Percentiles rank a stretch among this genome's conserved stretches.
Conservation (phyloP, 2,797 vertebrate species). For the Mallotus villosus region DNA sequence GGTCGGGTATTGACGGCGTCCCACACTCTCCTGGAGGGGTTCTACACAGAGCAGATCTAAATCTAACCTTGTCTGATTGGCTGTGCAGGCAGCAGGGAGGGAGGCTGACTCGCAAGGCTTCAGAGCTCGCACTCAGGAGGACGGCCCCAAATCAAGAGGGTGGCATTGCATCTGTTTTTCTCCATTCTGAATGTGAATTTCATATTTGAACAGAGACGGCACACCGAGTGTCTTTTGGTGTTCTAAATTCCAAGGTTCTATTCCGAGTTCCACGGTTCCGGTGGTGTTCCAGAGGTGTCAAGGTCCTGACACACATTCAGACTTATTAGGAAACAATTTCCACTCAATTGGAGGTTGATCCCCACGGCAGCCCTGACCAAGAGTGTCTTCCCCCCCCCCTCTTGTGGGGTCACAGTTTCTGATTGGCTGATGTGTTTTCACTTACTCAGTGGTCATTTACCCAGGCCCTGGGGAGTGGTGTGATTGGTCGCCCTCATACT, state of each 20-base stretch:
- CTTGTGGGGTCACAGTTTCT: not conserved
- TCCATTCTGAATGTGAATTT: no score
- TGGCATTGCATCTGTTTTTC: slow-evolving; percentile 24
- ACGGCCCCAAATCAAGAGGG: slow-evolving; percentile 40
- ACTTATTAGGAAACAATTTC: slow-evolving; percentile 21
- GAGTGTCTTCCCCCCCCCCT: not conserved
- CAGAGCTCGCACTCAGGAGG: slow-evolving; percentile 45
- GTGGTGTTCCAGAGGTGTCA: slow-evolving; percentile 3
- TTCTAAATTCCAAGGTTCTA: slow-evolving; percentile 30
- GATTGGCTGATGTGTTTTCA: slow-evolving; percentile 9
- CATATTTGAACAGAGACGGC: slow-evolving; percentile 46
- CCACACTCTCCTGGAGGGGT: slow-evolving; percentile 36
- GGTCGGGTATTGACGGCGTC: slow-evolving; percentile 28
- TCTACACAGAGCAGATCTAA: slow-evolving; percentile 39
- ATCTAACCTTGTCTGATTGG: slow-evolving; percentile 39
- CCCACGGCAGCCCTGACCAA: not conserved
- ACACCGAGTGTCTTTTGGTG: slow-evolving; percentile 36
- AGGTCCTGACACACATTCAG: slow-evolving; percentile 20
- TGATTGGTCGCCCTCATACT: not conserved
- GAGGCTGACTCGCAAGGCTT: slow-evolving; percentile 40
- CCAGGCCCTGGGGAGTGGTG: not conserved
- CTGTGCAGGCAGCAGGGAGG: slow-evolving; percentile 48
- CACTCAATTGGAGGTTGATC: slow-evolving; percentile 16
- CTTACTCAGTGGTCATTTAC: slow-evolving; percentile 21
- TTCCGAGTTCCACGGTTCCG: slow-evolving; percentile 15